Conservation (phyloP, 2,113 vertebrate species). For the Thamnaconus septentrionalis region DNA sequence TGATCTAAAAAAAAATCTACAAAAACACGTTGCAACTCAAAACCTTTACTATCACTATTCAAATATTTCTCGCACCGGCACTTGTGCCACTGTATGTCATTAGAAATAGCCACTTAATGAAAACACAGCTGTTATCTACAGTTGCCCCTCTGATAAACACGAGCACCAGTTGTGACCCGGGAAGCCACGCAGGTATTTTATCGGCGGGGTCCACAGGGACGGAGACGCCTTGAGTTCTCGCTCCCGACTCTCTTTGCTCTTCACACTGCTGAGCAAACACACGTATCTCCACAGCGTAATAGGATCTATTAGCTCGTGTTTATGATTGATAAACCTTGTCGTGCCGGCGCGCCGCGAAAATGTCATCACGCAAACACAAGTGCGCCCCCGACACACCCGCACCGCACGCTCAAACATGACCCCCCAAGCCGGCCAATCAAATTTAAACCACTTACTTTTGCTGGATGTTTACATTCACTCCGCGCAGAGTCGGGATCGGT, state of each 20-base stretch:
- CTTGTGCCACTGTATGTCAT: too few species aligned
- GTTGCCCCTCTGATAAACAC: too few species aligned
- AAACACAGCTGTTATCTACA: too few species aligned
- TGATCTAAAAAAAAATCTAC: too few species aligned
- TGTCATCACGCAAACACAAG: constrained; percentile 40
- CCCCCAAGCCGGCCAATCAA: neutral
- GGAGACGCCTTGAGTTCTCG: constrained; percentile 29
- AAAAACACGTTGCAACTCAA: too few species aligned
- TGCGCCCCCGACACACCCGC: constrained; percentile 1
- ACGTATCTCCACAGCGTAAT: constrained; percentile 55
- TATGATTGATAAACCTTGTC: constrained; percentile 76
- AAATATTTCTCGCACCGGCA: too few species aligned
- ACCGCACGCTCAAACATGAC: constrained; percentile 16
- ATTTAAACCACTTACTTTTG: constrained; percentile 19
- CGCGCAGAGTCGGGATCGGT: constrained; percentile 15
- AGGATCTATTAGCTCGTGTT: constrained; percentile 65
- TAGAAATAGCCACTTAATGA: too few species aligned
- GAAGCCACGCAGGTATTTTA: constrained; percentile 21
- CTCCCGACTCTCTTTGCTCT: constrained; percentile 54
- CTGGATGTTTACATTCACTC: constrained; percentile 10
- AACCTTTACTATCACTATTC: neutral
- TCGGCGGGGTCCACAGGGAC: constrained; percentile 21
- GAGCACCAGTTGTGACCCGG: neutral
- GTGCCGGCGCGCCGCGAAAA: constrained; percentile 55
- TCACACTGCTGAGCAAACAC: constrained; percentile 74